These are phyloP conservation scores for Chamaedrilus cognettii DNA, from an alignment of 2,888 invertebrate species.

Conservation along the genomic window DNA sequence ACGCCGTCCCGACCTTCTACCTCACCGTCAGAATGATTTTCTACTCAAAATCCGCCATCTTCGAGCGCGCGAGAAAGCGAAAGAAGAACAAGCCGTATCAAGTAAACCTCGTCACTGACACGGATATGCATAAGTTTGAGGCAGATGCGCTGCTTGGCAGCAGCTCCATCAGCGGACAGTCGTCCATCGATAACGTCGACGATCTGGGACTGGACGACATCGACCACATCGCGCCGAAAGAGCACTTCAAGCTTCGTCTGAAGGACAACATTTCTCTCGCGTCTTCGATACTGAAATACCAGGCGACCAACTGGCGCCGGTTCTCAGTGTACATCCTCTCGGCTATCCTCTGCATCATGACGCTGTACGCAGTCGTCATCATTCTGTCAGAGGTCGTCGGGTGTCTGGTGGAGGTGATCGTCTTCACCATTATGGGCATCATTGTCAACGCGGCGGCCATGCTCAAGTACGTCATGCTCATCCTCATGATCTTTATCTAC, in stretches of 20 bases:
- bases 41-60: slow-evolving; percentile 38
- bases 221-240: neutral
- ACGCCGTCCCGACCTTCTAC: slow-evolving; percentile 52
- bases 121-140: slow-evolving; percentile 15
- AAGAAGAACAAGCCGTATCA: slow-evolving; percentile 20
- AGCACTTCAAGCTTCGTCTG: slow-evolving; percentile 3
- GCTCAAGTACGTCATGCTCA: slow-evolving; percentile 54
- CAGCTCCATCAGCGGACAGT: neutral
- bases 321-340: slow-evolving; percentile 16
- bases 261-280: slow-evolving; percentile 19
- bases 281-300: slow-evolving; percentile 5
- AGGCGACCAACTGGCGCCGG: slow-evolving; percentile 6
- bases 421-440: slow-evolving; percentile 56
- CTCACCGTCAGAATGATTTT: slow-evolving; percentile 48
- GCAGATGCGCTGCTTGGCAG: neutral
- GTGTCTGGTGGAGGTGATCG: slow-evolving; percentile 34
- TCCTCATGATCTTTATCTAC: slow-evolving; percentile 54
- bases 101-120: neutral
- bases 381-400: slow-evolving; percentile 35
- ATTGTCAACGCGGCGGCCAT: slow-evolving; percentile 56
- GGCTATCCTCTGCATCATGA: slow-evolving; percentile 28
- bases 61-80: slow-evolving; percentile 7
- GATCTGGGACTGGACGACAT: slow-evolving; percentile 8
- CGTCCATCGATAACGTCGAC: neutral
- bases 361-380: slow-evolving; percentile 36